Conservation (phyloP, 2,797 vertebrate species). For the Heteromormyrus szaboi region DNA sequence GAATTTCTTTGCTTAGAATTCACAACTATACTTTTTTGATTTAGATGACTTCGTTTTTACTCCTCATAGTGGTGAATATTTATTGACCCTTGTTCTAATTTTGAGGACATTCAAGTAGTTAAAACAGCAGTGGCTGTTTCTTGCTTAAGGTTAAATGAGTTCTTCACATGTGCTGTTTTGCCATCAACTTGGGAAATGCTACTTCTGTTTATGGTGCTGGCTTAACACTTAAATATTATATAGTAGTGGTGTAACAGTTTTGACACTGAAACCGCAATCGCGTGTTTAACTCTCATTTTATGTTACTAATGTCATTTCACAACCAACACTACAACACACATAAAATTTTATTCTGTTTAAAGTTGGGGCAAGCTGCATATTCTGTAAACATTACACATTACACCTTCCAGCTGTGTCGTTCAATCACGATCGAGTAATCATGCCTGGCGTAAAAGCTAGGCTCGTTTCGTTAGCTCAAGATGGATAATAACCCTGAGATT, state of each 20-base stretch:
- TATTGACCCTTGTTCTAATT: not conserved
- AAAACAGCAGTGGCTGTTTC: not conserved
- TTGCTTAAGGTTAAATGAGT: not conserved
- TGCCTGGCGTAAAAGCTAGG: not conserved
- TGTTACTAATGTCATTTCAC: not conserved
- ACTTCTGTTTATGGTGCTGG: not conserved
- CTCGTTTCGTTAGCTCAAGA: not conserved
- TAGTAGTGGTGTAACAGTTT: not conserved
- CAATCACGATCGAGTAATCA: not conserved
- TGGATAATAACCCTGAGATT: not conserved
- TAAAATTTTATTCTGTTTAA: not conserved
- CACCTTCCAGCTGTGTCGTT: not conserved
- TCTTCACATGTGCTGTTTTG: not conserved
- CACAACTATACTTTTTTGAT: not conserved
- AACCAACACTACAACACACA: not conserved
- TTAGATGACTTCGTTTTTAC: constrained; percentile 10
- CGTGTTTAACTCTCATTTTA: not conserved
- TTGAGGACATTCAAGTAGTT: not conserved
- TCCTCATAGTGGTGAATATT: not conserved
- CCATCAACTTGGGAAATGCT: not conserved
- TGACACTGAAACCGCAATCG: not conserved
- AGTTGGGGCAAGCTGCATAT: not conserved
- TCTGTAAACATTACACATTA: not conserved
- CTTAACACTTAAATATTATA: not conserved
- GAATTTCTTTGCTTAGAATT: constrained; percentile 37